Evolutionary conservation across 37 sponge, comb jelly and placozoan genomes (phyloP).

Genomic region (Beroe ovata): DNA sequence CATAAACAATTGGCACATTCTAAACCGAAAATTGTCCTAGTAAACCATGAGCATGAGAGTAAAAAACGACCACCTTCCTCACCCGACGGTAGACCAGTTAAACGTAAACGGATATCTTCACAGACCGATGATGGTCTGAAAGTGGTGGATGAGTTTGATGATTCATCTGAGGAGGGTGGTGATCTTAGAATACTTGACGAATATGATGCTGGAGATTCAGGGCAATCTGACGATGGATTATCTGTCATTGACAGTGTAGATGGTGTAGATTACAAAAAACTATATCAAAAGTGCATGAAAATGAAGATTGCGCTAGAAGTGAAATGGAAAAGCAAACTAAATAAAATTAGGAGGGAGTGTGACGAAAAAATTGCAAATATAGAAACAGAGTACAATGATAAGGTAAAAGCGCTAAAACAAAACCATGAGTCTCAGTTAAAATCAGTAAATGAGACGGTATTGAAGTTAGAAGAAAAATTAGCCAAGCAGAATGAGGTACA

Average conservation of each 20-base stretch:
- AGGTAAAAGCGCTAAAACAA: background rate
- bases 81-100: background rate
- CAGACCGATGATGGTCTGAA: background rate
- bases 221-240: background rate
- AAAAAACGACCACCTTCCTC: no score
- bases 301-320: no score
- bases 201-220: background rate
- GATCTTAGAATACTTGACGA: background rate
- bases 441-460: no score
- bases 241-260: background rate
- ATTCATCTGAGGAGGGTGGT: background rate
- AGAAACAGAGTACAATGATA: background rate
- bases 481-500: background rate
- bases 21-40: background rate
- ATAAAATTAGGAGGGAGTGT: no score
- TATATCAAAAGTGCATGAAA: background rate
- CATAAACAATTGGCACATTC: constrained; percentile 1
- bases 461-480: constrained; percentile 7
- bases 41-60: background rate
- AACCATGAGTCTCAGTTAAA: background rate
- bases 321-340: no score
- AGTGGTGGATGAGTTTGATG: background rate
- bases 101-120: background rate
- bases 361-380: no score
- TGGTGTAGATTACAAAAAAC: constrained; percentile 19